Evolutionary conservation across 2,797 vertebrate species (phyloP).

Genomic region (Nannoperca obscura): DNA sequence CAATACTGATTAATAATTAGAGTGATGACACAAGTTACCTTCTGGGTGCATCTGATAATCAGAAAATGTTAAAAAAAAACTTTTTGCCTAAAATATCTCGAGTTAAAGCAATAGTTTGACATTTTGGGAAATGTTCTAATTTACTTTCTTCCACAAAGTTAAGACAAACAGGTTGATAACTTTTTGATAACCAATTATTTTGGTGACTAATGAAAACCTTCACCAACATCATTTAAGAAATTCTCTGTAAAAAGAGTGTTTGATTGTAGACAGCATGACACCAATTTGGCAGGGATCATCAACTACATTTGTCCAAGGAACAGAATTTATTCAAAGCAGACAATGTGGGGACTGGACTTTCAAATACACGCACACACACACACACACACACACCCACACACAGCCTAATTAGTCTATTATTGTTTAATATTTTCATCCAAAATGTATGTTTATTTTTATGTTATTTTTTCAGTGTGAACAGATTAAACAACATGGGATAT

Average conservation of each 20-base stretch:
- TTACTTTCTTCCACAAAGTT: not conserved
- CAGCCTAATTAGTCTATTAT: too few species aligned
- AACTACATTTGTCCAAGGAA: too few species aligned
- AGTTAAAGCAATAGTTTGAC: not conserved
- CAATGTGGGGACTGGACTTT: too few species aligned
- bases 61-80: not conserved
- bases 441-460: too few species aligned
- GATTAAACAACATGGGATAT: too few species aligned
- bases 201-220: not conserved
- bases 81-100: not conserved
- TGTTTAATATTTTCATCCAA: too few species aligned
- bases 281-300: not conserved
- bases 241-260: not conserved
- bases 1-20: not conserved
- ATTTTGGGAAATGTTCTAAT: not conserved
- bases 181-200: too few species aligned
- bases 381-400: too few species aligned
- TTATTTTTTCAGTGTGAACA: too few species aligned
- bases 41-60: not conserved
- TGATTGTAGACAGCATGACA: not conserved
- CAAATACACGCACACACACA: too few species aligned
- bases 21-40: not conserved
- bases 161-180: not conserved
- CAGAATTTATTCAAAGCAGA: too few species aligned
- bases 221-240: conserved; percentile 2